phyloP scores from a whole-genome alignment of 2,888 invertebrate genomes.

The Pristionchus arcanus region DNA sequence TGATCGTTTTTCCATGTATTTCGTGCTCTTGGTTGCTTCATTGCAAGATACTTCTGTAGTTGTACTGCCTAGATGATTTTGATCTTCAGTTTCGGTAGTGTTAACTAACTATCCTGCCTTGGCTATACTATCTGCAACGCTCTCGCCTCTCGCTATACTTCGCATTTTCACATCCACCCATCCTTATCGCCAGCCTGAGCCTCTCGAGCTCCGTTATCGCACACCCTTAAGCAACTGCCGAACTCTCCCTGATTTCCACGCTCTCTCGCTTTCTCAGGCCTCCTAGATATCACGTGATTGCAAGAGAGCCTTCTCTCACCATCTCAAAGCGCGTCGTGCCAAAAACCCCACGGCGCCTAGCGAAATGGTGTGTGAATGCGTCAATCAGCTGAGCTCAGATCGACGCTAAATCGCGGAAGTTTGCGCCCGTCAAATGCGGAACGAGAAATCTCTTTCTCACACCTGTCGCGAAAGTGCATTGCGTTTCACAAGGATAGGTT shows the following conservation, averaged over 20 bases:
- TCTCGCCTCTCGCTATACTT: slow-evolving; percentile 41
- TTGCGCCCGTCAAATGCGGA: background rate
- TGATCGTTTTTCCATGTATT: background rate
- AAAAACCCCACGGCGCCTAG: slow-evolving; percentile 26
- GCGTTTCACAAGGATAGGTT: background rate
- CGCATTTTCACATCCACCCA: slow-evolving; percentile 30
- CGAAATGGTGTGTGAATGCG: background rate
- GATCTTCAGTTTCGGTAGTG: too few relatives aligned
- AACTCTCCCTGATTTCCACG: background rate
- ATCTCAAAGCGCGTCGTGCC: background rate
- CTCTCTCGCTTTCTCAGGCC: slow-evolving; percentile 12
- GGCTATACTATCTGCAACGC: background rate
- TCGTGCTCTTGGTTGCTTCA: too few relatives aligned
- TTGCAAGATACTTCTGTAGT: background rate
- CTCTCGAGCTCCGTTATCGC: background rate
- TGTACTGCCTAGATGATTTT: background rate
- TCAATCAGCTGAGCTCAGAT: slow-evolving; percentile 32
- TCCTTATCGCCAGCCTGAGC: background rate
- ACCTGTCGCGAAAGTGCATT: slow-evolving; percentile 29
- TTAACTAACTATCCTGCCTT: background rate
- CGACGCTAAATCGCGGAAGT: background rate
- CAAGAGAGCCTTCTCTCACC: background rate
- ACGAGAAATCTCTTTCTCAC: background rate
- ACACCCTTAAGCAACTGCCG: background rate
- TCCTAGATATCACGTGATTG: background rate